Base-by-base conservation (phyloP, 2,888 invertebrate genomes). In the Agonopterix subpropinquella region DNA sequence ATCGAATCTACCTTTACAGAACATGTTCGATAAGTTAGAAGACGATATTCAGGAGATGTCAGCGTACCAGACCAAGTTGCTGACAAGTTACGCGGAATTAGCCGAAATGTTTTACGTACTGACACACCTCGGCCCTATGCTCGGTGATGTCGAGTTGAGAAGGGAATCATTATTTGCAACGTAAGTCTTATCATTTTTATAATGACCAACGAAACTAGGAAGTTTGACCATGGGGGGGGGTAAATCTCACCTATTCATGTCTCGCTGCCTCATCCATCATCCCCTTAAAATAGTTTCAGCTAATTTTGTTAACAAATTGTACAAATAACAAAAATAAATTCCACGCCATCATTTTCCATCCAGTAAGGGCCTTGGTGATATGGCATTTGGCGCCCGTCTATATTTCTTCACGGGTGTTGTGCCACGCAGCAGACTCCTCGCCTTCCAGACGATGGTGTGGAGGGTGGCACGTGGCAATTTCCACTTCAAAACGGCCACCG, bases 401-500 rank as follows among this genome's bases (percentile, higher is more conserved):
- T 48, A 64, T 8, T 67, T 85, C 0, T 62, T 73, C 43, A 73
- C 83, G 0, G 87, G 87, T 0, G 76, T 82, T 0, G 74, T 88
- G 4, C 62, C 57, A 4, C 69, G 85, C 4, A 56, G 44, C 10
- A 69, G 65, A 43, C 56, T 70, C 43, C 76, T 62, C 44, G 59
- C 71, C 4, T 83, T 88, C 43, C 80, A 87, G 53, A 70, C 70
- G 50, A 80, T 88, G 80, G 54, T 87, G 8, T 88, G 85, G 85
- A 72, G 87, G 13, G 62, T 87, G 8, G 79, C 81, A 0, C 71
- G 95, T 45, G 97, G 97, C 41, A 96, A 96, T 66, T 95, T 97
- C 4, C 97, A 96, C 72, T 89, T 97, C 50, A 90, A 94, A 36
- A 93, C 94, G 67, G 93, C 95, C 0, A 92, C 92, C 58, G 91